phyloP scores from a whole-genome alignment of 1,140 invertebrate genomes.

The Homalodisca vitripennis region DNA sequence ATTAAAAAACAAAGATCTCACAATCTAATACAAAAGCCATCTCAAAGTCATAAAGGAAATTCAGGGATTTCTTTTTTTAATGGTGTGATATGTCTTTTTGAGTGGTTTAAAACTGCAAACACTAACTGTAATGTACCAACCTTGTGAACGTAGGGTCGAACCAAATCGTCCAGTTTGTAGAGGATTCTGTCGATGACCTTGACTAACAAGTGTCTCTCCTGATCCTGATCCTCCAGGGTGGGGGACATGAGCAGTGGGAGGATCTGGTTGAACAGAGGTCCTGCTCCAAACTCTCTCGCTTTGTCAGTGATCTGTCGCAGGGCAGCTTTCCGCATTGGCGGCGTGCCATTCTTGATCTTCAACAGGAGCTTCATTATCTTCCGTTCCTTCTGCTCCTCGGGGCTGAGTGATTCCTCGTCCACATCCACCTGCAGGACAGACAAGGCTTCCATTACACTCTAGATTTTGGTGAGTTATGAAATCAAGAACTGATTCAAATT shows the following conservation, averaged over 20 bases:
- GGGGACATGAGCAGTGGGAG: constrained; percentile 98
- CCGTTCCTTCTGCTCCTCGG: constrained; percentile 96
- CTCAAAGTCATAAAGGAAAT: no score
- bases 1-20: no score
- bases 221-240: constrained; percentile 97
- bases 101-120: no score
- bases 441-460: no score
- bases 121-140: no score
- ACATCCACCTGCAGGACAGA: constrained; percentile 85
- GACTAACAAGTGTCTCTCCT: constrained; percentile 98
- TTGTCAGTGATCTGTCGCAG: constrained; percentile 98
- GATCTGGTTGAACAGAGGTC: constrained; percentile 98
- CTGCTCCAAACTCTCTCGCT: constrained; percentile 96
- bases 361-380: constrained; percentile 99
- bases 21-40: no score
- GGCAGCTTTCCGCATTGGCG: constrained; percentile 98
- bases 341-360: constrained; percentile 99
- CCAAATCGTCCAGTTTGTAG: constrained; percentile 98
- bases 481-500: no score
- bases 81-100: no score
- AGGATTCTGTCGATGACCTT: constrained; percentile 99
- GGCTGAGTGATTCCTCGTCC: constrained; percentile 92
- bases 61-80: no score
- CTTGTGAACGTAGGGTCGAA: constrained; percentile 99
- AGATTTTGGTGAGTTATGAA: no score